Percentiles rank a stretch among this genome's conserved stretches.
These are phyloP conservation scores for Troides helena DNA, from an alignment of 2,888 invertebrate species.

Conservation along the genomic window DNA sequence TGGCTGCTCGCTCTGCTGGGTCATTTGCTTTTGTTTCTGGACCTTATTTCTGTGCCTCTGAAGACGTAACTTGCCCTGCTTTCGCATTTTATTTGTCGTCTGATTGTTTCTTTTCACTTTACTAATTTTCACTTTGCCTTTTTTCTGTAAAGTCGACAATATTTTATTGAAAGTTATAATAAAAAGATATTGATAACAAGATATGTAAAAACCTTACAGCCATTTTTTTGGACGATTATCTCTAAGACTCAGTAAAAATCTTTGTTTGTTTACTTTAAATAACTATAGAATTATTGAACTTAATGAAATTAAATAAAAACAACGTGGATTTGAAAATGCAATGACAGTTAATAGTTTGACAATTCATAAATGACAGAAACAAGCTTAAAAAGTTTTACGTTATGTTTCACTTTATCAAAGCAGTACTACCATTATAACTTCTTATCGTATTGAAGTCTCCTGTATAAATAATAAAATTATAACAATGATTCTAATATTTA, in stretches of 20 bases:
- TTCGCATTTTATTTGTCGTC: slow-evolving; percentile 79
- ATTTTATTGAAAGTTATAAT: background rate
- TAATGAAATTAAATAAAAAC: slow-evolving; percentile 10
- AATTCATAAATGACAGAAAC: background rate
- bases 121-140: slow-evolving; percentile 76
- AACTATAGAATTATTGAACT: background rate
- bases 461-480: too few species aligned
- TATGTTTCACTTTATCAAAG: background rate
- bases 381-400: background rate
- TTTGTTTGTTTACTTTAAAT: background rate
- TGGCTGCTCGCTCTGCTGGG: slow-evolving; percentile 46
- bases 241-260: background rate
- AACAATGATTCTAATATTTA: too few species aligned
- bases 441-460: too few species aligned
- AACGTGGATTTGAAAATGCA: slow-evolving; percentile 34
- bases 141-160: slow-evolving; percentile 61
- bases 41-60: slow-evolving; percentile 66
- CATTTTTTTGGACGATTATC: slow-evolving; percentile 44
- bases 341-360: slow-evolving; percentile 1
- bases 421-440: too few species aligned
- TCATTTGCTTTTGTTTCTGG: slow-evolving; percentile 59
- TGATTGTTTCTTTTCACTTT: slow-evolving; percentile 80
- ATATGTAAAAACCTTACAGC: slow-evolving; percentile 50
- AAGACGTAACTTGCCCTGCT: slow-evolving; percentile 75
- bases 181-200: background rate